phyloP scores from a whole-genome alignment of 2,113 vertebrate species.

The Ibidorhyncha struthersii region DNA sequence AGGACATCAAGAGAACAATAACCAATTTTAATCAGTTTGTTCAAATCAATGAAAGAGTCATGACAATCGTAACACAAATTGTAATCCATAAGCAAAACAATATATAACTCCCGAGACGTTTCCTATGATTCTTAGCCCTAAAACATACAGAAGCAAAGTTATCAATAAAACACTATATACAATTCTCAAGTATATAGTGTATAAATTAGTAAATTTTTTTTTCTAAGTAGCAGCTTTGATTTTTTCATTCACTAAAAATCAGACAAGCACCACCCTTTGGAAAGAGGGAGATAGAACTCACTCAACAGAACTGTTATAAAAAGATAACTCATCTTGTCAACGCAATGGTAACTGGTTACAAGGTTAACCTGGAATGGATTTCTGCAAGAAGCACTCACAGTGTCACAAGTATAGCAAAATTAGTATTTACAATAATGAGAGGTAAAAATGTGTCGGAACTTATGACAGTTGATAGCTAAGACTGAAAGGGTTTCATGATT shows the following conservation, averaged over 20 bases:
- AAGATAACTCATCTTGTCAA: neutral
- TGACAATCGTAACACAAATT: neutral
- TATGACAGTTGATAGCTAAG: neutral
- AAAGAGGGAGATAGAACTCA: neutral
- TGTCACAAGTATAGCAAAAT: neutral
- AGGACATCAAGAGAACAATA: neutral
- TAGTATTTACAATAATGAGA: neutral
- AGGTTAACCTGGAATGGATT: neutral
- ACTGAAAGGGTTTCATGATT: neutral
- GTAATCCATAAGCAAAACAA: neutral
- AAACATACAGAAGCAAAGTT: neutral
- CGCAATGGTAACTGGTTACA: neutral
- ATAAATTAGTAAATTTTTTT: neutral
- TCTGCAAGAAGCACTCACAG: neutral
- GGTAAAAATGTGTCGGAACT: neutral
- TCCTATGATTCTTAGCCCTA: neutral
- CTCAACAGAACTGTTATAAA: neutral
- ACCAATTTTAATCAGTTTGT: neutral
- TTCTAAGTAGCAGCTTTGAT: neutral
- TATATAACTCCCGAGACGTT: neutral
- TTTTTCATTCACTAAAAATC: neutral
- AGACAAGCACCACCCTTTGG: neutral
- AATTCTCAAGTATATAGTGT: neutral
- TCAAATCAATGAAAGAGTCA: neutral
- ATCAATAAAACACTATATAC: neutral